Base-by-base conservation (phyloP, 2,888 invertebrate genomes). In the Microctonus aethiopoides region DNA sequence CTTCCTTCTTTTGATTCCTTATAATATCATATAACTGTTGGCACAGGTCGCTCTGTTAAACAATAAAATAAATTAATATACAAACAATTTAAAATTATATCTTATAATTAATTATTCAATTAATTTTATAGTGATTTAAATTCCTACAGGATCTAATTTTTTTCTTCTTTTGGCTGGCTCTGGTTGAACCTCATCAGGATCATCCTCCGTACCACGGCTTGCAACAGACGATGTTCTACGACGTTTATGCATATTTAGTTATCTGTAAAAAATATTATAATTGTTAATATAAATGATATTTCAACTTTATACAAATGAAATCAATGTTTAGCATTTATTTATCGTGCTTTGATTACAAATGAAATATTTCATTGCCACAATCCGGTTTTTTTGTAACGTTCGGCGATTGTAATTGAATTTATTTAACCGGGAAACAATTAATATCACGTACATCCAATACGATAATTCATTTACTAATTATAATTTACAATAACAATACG, bases 11-110 rank as follows among this genome's bases (percentile, higher is more conserved):
- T 77, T 93, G 92, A 80, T 93, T 95, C 72, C 98, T 90, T 75
- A 99, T 92, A 0, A 93, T 93, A 81, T 99, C 98, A 87, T 97
- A 97, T 41, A 99, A 87, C 83, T 96, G 97, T 86, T 98, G 97
- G 81, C 95, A 95, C 74, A 95, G 88, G 87, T 96, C 95, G 78
- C 92, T 90, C 92, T 94, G 84, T 59, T 60, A 70, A 64, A 46
- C 16, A 62, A 67, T 24, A 24, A 13, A 4, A 67, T 20, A 41
- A 16, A 46, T 16, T 16, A 36, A 36, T n/a, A 20, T 16, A 20
- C 6, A 46, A 6, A n/a, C 2, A 20, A n/a, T 39, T n/a, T 5
- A 6, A 2, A 16, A 16, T 46, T 1, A 3, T n/a, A 46, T 16
- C 3, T 4, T 46, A 1, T n/a, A 46, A 16, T 20, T 46, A 16